A percentile compares a stretch with the other conserved stretches of the same genome.
Evolutionary conservation across 1,140 invertebrate species (phyloP).

Genomic region (Steinernema feltiae): DNA sequence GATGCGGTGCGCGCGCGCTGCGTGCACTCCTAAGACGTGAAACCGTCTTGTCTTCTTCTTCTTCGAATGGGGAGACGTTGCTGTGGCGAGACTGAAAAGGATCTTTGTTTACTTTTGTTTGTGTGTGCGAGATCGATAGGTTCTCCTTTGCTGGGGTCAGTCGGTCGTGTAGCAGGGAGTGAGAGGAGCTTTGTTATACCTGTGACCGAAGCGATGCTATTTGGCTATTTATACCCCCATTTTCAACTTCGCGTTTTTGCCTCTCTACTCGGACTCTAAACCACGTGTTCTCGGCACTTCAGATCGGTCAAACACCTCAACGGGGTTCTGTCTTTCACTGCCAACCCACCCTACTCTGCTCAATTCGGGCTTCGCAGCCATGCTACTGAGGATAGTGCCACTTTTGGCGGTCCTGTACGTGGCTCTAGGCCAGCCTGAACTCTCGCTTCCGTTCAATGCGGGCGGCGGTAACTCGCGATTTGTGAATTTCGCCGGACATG

Average conservation of each 20-base stretch:
- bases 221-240: too few relatives aligned
- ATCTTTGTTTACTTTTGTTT: constrained; percentile 5
- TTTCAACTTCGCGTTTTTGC: too few relatives aligned
- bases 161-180: too few relatives aligned
- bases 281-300: background rate
- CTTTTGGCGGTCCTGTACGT: background rate
- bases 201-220: background rate
- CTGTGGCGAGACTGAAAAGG: background rate
- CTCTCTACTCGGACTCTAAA: too few relatives aligned
- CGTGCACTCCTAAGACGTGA: background rate
- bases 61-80: background rate
- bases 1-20: background rate
- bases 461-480: background rate
- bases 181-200: too few relatives aligned
- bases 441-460: background rate
- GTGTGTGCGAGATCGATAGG: background rate
- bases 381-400: background rate
- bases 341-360: background rate
- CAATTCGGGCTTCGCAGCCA: background rate
- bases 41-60: background rate
- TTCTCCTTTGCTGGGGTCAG: too few relatives aligned
- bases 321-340: background rate
- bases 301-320: background rate
- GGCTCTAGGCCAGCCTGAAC: background rate
- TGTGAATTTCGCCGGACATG: background rate